Evolutionary conservation across 1,140 invertebrate species (phyloP).

Genomic region (Listronotus oregonensis): DNA sequence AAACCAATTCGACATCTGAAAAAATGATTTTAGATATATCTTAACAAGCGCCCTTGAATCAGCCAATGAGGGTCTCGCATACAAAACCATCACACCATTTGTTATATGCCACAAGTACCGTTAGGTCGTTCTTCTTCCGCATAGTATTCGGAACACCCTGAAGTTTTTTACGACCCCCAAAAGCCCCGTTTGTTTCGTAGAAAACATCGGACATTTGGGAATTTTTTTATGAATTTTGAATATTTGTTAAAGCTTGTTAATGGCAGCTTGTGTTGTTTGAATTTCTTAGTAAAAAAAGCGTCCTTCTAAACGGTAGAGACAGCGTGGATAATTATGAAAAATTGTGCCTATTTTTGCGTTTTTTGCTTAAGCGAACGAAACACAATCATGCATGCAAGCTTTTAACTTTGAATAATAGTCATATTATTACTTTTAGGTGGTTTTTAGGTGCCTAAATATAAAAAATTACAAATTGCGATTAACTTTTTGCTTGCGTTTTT

Average conservation of each 20-base stretch:
- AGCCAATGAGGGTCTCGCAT: conserved; percentile 1
- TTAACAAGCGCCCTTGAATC: conserved; percentile 19
- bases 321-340: conserved; percentile 15
- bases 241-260: conserved; percentile 15
- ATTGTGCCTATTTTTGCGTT: neutral
- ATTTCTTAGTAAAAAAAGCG: conserved; percentile 16
- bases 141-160: conserved; percentile 18
- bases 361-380: neutral
- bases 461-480: too few species aligned
- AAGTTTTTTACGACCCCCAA: conserved; percentile 28
- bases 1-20: conserved; percentile 15
- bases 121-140: conserved; percentile 30
- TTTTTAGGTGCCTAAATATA: too few species aligned
- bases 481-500: too few species aligned
- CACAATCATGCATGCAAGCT: too few species aligned
- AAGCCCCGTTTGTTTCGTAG: conserved; percentile 29
- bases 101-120: conserved; percentile 30
- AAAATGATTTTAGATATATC: conserved; percentile 15
- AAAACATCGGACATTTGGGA: conserved; percentile 21
- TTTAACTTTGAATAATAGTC: too few species aligned
- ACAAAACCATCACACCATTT: conserved; percentile 24
- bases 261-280: conserved; percentile 12
- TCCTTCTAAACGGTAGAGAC: conserved; percentile 1
- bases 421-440: too few species aligned
- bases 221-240: conserved; percentile 35